Conservation (phyloP, 2,113 vertebrate species). For the Varanus salvator region DNA sequence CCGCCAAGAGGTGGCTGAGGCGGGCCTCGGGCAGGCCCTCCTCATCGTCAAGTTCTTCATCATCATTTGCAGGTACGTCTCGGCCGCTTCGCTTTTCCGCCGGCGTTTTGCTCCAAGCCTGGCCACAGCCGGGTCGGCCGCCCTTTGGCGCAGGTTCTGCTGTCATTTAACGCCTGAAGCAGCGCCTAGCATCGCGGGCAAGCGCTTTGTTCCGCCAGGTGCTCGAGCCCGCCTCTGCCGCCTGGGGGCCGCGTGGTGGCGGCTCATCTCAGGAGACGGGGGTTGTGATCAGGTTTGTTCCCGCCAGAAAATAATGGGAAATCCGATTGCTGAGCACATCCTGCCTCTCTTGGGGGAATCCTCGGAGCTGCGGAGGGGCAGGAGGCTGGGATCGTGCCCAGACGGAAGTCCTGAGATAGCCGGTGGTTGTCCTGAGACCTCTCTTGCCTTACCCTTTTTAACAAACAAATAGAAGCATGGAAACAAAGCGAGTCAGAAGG, state of each 20-base stretch:
- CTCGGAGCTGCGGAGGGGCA: background rate
- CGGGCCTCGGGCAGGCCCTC: constrained; percentile 81
- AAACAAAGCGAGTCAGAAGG: too few relatives aligned
- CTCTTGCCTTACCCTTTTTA: too few relatives aligned
- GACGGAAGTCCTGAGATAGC: background rate
- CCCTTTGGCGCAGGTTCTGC: background rate
- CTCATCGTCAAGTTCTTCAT: constrained; percentile 94
- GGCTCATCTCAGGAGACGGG: too few relatives aligned
- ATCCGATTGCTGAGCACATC: too few relatives aligned
- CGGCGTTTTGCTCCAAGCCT: background rate
- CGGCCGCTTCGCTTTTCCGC: fast-evolving
- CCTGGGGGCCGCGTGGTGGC: too few relatives aligned
- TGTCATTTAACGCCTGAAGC: background rate
- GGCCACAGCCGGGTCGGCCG: background rate
- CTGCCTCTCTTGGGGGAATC: background rate
- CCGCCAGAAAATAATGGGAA: too few relatives aligned
- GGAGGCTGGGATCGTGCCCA: background rate
- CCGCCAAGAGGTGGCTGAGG: constrained; percentile 57
- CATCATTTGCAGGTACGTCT: constrained; percentile 88
- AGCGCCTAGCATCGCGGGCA: too few relatives aligned
- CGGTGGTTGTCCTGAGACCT: background rate
- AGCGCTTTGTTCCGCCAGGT: too few relatives aligned
- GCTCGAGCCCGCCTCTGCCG: too few relatives aligned
- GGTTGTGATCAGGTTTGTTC: too few relatives aligned
- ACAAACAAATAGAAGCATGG: background rate